These are phyloP conservation scores for Taphrorychus bicolor DNA, from an alignment of 2,888 invertebrate species.

Conservation along the genomic window DNA sequence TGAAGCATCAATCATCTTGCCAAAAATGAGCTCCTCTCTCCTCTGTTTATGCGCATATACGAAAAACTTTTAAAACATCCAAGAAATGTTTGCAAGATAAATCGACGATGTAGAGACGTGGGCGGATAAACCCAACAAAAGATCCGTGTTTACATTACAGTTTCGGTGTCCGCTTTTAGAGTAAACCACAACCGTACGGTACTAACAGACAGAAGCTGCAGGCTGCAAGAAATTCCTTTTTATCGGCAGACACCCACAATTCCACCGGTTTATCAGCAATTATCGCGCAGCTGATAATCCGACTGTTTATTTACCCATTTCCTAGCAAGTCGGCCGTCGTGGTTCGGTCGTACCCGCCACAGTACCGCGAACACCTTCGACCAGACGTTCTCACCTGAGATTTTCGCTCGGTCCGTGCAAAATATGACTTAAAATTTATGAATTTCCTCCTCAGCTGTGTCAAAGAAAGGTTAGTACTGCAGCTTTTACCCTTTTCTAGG, in stretches of 20 bases:
- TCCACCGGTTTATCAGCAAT: background rate
- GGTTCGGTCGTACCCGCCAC: conserved; percentile 1
- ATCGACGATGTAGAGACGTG: conserved; percentile 19
- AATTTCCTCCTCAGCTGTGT: conserved; percentile 51
- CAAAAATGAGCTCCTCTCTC: background rate
- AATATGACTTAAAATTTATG: conserved; percentile 48
- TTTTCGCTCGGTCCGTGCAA: conserved; percentile 27
- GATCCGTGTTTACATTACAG: conserved; percentile 12
- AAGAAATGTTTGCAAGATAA: conserved; percentile 24
- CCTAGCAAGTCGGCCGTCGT: background rate
- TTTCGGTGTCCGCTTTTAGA: conserved; percentile 22
- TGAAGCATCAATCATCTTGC: background rate
- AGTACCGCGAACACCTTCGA: conserved; percentile 27
- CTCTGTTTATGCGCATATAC: background rate
- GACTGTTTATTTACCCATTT: conserved; percentile 41
- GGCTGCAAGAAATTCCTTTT: background rate
- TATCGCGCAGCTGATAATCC: conserved; percentile 39
- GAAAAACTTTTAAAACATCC: conserved; percentile 23
- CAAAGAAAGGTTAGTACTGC: conserved; percentile 51
- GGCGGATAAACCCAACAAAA: conserved; percentile 22
- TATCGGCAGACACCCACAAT: background rate
- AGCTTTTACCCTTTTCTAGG: conserved; percentile 65
- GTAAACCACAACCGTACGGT: conserved; percentile 2
- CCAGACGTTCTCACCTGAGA: conserved; percentile 23
- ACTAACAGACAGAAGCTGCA: too few relatives aligned